Conservation (phyloP, 2,113 vertebrate species). For the Charina bottae region DNA sequence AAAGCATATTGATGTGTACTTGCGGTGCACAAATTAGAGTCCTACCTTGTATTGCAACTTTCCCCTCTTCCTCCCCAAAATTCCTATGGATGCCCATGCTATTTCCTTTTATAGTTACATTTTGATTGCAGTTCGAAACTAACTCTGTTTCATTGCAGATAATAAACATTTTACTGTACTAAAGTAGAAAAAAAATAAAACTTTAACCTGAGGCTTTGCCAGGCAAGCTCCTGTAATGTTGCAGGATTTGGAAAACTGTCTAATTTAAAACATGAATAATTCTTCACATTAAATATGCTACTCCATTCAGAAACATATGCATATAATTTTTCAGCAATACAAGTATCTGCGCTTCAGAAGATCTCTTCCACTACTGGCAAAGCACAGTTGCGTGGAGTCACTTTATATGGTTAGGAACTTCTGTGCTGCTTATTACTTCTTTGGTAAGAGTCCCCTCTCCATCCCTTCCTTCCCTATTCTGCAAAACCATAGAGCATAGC, state of each 20-base stretch:
- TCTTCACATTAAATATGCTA: background rate
- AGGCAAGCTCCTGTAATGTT: background rate
- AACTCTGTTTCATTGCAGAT: background rate
- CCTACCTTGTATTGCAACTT: background rate
- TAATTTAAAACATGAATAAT: background rate
- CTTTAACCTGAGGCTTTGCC: background rate
- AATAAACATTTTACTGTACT: background rate
- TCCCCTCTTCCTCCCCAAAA: too few species aligned
- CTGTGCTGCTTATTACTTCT: constrained; percentile 85
- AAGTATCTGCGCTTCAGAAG: constrained; percentile 92
- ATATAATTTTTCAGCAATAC: constrained; percentile 82
- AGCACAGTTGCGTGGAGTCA: constrained; percentile 86
- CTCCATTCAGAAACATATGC: background rate
- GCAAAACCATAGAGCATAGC: too few species aligned
- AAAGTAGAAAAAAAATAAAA: background rate
- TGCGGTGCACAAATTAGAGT: background rate
- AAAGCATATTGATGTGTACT: background rate
- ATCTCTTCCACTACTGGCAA: constrained; percentile 82
- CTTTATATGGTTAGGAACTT: constrained; percentile 88
- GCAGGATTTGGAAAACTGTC: background rate
- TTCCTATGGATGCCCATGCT: background rate
- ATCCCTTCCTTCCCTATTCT: accelerated
- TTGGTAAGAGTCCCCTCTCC: constrained; percentile 79
- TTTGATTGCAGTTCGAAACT: background rate
- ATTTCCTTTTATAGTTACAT: background rate